Conservation (phyloP, 2,797 vertebrate species). For the Girardinus metallicus region DNA sequence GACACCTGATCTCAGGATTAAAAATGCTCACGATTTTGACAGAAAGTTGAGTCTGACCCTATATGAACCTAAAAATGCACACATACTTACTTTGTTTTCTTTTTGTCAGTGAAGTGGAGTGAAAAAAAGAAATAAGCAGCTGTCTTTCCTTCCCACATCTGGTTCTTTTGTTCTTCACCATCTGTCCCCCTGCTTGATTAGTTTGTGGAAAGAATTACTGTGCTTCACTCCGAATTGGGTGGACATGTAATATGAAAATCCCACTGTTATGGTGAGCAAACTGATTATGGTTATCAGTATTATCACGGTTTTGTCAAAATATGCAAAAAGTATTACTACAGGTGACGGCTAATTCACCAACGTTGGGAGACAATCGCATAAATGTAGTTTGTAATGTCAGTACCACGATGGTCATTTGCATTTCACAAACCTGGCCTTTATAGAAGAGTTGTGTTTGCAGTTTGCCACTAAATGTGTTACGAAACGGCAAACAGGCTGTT, state of each 20-base stretch:
- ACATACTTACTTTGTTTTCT: neutral
- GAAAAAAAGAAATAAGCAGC: constrained; percentile 8
- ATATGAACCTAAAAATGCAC: neutral
- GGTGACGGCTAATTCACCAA: neutral
- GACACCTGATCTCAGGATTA: neutral
- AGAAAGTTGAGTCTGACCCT: neutral
- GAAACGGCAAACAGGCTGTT: neutral
- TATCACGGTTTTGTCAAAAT: neutral
- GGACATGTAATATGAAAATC: neutral
- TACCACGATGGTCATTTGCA: neutral
- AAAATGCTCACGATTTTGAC: neutral
- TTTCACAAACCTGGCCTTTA: neutral
- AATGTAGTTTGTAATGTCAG: neutral
- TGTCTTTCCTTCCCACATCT: constrained; percentile 43
- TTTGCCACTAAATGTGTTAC: neutral
- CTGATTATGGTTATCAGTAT: neutral
- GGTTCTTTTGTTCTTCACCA: constrained; percentile 31
- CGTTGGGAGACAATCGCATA: neutral
- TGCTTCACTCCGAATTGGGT: constrained; percentile 8
- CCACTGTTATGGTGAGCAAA: neutral
- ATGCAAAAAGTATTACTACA: neutral
- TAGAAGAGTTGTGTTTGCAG: neutral
- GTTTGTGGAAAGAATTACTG: constrained; percentile 28
- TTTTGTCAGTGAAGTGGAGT: neutral
- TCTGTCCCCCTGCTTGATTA: constrained; percentile 52